Conservation (phyloP, 2,888 invertebrate genomes). For the Artemia sinica region DNA sequence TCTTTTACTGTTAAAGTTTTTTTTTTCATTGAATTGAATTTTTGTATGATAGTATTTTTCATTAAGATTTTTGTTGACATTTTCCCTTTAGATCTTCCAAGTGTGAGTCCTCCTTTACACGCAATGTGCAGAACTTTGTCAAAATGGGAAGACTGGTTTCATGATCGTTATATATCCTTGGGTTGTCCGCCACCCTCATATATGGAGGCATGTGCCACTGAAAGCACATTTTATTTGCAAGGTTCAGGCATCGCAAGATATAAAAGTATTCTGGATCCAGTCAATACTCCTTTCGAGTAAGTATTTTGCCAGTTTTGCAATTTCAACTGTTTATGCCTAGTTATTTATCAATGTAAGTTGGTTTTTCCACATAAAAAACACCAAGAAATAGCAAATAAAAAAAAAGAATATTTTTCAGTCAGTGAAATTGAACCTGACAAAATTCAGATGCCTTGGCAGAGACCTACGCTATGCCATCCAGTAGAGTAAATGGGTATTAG, state of each 20-base stretch:
- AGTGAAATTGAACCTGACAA: too few species aligned
- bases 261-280: slow-evolving; percentile 69
- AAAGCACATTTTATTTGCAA: slow-evolving; percentile 38
- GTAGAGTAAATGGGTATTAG: too few species aligned
- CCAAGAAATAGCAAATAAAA: too few species aligned
- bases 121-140: slow-evolving; percentile 65
- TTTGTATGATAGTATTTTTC: too few species aligned
- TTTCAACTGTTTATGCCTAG: too few species aligned
- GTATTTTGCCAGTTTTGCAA: slow-evolving; percentile 27
- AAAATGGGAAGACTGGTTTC: slow-evolving; percentile 69
- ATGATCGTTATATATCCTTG: slow-evolving; percentile 54
- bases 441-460: too few species aligned
- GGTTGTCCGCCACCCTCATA: slow-evolving; percentile 65
- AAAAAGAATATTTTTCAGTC: too few species aligned
- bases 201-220: slow-evolving; percentile 76
- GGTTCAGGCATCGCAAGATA: slow-evolving; percentile 73
- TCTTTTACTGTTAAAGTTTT: too few species aligned
- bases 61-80: not conserved
- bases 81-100: slow-evolving; percentile 57
- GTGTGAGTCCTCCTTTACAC: slow-evolving; percentile 81
- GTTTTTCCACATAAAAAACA: too few species aligned
- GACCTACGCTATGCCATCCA: too few species aligned
- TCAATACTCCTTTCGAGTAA: slow-evolving; percentile 81
- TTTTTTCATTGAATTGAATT: too few species aligned
- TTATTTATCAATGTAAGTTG: too few species aligned